Percentiles rank a stretch among this genome's conserved stretches.
These are phyloP conservation scores for Bradypus variegatus DNA, from an alignment of 2,797 vertebrate genomes.

Conservation along the genomic window DNA sequence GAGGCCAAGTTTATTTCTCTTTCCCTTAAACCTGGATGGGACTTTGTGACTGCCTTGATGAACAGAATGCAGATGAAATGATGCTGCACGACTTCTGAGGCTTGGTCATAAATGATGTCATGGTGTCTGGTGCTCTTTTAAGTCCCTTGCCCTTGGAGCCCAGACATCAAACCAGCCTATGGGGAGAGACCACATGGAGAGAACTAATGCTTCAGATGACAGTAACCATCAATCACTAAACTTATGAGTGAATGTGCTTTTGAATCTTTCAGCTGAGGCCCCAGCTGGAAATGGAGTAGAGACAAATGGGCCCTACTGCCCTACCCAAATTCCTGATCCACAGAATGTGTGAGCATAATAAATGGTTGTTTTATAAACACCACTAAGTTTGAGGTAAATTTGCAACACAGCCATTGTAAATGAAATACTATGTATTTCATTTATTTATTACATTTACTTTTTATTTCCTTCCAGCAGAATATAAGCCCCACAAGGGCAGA, in stretches of 20 bases:
- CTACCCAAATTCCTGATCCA: background rate
- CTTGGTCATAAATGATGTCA: background rate
- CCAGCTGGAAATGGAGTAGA: background rate
- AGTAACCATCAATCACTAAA: background rate
- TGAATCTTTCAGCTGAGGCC: background rate
- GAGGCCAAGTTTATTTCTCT: background rate
- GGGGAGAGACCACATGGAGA: background rate
- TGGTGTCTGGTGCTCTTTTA: background rate
- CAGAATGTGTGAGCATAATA: background rate
- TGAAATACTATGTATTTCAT: slow-evolving; percentile 1
- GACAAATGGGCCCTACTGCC: background rate
- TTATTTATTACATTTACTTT: background rate
- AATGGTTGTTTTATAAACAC: background rate
- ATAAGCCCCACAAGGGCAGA: background rate
- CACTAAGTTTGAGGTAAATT: background rate
- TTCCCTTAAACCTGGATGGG: background rate
- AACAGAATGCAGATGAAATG: background rate
- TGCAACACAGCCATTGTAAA: background rate
- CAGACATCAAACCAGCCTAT: background rate
- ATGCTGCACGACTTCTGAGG: background rate
- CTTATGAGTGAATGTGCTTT: background rate
- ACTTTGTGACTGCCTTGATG: background rate
- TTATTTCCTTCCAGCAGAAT: slow-evolving; percentile 2
- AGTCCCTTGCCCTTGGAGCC: background rate
- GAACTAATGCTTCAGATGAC: background rate